Conservation (phyloP, 2,888 invertebrate genomes). For the Pardosa pseudoannulata region DNA sequence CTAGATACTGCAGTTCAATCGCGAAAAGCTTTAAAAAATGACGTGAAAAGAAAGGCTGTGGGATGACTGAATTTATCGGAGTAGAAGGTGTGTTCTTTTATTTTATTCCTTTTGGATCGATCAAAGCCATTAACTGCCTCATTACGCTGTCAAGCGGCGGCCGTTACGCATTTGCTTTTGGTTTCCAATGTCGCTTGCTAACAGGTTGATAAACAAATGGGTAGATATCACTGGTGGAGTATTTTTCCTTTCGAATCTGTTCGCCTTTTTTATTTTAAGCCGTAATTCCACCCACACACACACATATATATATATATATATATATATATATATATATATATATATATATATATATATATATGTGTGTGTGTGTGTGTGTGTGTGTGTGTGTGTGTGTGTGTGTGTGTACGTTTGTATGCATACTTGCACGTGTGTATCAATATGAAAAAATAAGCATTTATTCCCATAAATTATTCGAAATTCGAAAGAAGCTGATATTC, state of each 20-base stretch:
- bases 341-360: too few relatives aligned
- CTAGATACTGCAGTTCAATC: too few relatives aligned
- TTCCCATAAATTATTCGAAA: too few relatives aligned
- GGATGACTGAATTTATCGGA: conserved; percentile 29
- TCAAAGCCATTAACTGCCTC: conserved; percentile 47
- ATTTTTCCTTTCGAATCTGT: neutral
- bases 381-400: too few relatives aligned
- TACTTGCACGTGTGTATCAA: too few relatives aligned
- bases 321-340: too few relatives aligned
- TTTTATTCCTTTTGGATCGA: conserved; percentile 51
- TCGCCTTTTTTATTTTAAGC: neutral
- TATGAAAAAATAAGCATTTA: too few relatives aligned
- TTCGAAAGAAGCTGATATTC: too few relatives aligned
- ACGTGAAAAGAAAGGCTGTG: neutral
- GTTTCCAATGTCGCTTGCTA: conserved; percentile 49
- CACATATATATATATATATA: too few relatives aligned
- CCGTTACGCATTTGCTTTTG: conserved; percentile 24
- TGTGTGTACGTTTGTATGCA: too few relatives aligned
- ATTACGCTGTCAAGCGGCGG: conserved; percentile 53
- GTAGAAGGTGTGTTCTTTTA: conserved; percentile 18
- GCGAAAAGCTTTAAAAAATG: neutral
- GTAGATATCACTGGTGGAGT: neutral
- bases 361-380: too few relatives aligned
- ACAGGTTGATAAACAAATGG: conserved; percentile 33
- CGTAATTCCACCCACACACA: too few relatives aligned